These are phyloP conservation scores for Poeciliopsis paucimaculata DNA, from an alignment of 2,797 vertebrate genomes.

Conservation along the genomic window DNA sequence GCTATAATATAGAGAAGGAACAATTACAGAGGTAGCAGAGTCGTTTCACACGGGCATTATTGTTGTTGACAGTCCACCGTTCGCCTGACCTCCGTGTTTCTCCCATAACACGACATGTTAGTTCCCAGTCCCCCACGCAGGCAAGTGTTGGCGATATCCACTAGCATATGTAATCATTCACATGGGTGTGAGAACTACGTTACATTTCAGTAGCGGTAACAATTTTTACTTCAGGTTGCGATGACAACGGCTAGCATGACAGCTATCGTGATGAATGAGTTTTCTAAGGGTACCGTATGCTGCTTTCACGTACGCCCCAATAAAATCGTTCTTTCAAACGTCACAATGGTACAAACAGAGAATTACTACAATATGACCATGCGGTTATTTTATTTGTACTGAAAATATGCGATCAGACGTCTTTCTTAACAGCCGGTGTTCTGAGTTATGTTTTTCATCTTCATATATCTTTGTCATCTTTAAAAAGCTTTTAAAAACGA, in stretches of 20 bases:
- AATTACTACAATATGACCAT: background rate
- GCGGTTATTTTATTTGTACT: background rate
- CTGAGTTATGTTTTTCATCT: background rate
- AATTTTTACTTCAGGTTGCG: conserved; percentile 2
- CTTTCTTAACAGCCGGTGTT: background rate
- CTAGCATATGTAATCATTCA: background rate
- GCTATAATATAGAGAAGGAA: conserved; percentile 35
- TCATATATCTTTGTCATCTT: background rate
- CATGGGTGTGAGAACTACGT: background rate
- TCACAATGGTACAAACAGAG: background rate
- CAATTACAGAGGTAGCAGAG: conserved; percentile 35
- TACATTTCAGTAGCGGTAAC: background rate
- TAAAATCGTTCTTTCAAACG: background rate
- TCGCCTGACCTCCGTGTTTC: conserved; percentile 66
- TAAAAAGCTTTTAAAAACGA: background rate
- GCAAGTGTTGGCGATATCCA: conserved; percentile 1
- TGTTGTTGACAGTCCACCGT: conserved; percentile 62
- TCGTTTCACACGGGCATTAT: conserved; percentile 55
- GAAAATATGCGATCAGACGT: background rate
- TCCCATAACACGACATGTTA: conserved; percentile 70
- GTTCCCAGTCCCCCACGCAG: conserved; percentile 18
- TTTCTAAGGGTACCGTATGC: conserved; percentile 26
- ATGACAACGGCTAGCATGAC: conserved; percentile 28
- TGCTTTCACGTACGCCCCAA: conserved; percentile 31
- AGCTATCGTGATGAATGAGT: conserved; percentile 55